These are phyloP conservation scores for Plusia festucae DNA, from an alignment of 2,888 invertebrate species.

Conservation along the genomic window DNA sequence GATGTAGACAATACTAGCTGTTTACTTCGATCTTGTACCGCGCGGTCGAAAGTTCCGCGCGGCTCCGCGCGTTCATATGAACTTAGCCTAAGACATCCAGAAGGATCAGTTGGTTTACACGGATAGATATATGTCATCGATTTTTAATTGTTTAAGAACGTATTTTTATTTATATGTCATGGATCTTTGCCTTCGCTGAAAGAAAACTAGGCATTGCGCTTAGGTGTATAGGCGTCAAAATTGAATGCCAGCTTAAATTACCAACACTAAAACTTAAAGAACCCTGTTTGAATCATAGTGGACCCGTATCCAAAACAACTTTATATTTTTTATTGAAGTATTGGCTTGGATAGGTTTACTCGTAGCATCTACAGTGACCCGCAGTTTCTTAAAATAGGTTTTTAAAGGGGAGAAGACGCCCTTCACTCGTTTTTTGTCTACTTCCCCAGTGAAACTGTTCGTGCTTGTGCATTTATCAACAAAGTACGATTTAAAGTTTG, in stretches of 20 bases:
- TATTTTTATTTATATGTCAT: too few relatives aligned
- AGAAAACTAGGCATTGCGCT: too few relatives aligned
- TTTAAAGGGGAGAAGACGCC: slow-evolving; percentile 76
- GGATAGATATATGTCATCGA: too few relatives aligned
- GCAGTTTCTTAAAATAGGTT: slow-evolving; percentile 80
- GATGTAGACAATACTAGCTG: too few relatives aligned
- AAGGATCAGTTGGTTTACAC: too few relatives aligned
- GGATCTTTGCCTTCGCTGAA: too few relatives aligned
- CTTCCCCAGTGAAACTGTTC: slow-evolving; percentile 73
- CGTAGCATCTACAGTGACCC: slow-evolving; percentile 65
- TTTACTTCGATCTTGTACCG: too few relatives aligned
- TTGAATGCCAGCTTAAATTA: background rate
- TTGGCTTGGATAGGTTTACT: slow-evolving; percentile 43
- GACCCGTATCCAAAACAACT: slow-evolving; percentile 39
- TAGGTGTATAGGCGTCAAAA: background rate
- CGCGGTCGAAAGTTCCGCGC: too few relatives aligned
- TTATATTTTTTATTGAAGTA: slow-evolving; percentile 41
- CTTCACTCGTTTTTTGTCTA: slow-evolving; percentile 66
- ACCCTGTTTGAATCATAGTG: slow-evolving; percentile 7
- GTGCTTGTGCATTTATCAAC: slow-evolving; percentile 73
- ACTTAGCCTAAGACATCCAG: too few relatives aligned
- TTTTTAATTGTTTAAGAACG: too few relatives aligned
- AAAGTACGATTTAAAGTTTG: slow-evolving; percentile 73
- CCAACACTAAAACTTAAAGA: background rate
- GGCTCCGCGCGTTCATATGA: too few relatives aligned